Percentiles rank a stretch among this genome's conserved stretches.
phyloP scores from a whole-genome alignment of 2,888 invertebrate species.

The Limulus polyphemus region DNA sequence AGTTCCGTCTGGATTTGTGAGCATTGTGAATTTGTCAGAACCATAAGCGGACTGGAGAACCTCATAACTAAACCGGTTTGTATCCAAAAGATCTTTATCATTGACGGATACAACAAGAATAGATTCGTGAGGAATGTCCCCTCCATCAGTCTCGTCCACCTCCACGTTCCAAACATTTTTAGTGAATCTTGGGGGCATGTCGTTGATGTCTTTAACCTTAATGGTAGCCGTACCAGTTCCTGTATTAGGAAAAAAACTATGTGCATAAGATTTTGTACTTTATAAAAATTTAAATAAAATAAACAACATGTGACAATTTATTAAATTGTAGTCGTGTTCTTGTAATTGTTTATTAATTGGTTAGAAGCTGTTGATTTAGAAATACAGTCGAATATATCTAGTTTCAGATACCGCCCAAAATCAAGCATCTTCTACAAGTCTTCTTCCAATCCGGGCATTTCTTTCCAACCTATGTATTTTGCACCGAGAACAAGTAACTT shows the following conservation, averaged over 20 bases:
- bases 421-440: too few relatives aligned
- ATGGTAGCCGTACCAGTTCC: constrained; percentile 37
- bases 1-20: constrained; percentile 84
- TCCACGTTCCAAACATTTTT: constrained; percentile 41
- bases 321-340: too few relatives aligned
- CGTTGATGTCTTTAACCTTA: constrained; percentile 39
- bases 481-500: too few relatives aligned
- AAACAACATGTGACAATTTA: too few relatives aligned
- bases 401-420: too few relatives aligned
- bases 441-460: too few relatives aligned
- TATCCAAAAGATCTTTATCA: constrained; percentile 69
- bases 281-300: too few relatives aligned
- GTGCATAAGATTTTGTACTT: too few relatives aligned
- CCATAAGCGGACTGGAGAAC: constrained; percentile 64
- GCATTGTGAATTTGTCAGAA: constrained; percentile 92
- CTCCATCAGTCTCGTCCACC: constrained; percentile 87
- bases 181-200: constrained; percentile 39
- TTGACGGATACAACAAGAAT: constrained; percentile 86
- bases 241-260: not conserved
- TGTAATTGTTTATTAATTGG: too few relatives aligned
- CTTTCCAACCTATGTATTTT: too few relatives aligned
- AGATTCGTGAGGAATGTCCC: constrained; percentile 78
- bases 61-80: constrained; percentile 90
- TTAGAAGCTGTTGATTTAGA: too few relatives aligned
- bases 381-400: too few relatives aligned